phyloP scores from a whole-genome alignment of 2,113 vertebrate genomes.

The Percina caprodes region DNA sequence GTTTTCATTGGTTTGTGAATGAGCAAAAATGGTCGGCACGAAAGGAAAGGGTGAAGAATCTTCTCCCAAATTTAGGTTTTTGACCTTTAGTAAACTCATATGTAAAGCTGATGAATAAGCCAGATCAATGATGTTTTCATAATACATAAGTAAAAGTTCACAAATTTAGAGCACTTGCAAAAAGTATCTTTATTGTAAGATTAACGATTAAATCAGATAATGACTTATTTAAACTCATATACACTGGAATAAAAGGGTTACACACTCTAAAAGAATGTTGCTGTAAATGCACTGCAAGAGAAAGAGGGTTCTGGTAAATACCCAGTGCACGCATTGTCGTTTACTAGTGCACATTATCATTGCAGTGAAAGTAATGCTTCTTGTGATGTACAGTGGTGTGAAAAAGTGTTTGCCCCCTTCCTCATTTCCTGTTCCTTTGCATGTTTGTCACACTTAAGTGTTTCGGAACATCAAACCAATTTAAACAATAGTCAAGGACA shows the following conservation, averaged over 20 bases:
- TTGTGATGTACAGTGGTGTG: slow-evolving; percentile 26
- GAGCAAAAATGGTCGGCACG: neutral
- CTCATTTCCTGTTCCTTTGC: too few species aligned
- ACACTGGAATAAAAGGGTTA: neutral
- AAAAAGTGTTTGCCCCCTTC: too few species aligned
- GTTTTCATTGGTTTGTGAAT: neutral
- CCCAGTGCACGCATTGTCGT: slow-evolving; percentile 3
- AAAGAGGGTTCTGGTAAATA: slow-evolving; percentile 5
- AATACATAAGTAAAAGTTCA: neutral
- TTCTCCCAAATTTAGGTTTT: neutral
- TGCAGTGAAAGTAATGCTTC: slow-evolving; percentile 34
- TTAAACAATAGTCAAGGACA: too few species aligned
- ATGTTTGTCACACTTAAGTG: too few species aligned
- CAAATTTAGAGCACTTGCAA: neutral
- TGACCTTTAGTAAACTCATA: neutral
- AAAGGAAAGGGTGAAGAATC: neutral
- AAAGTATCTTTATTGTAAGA: neutral
- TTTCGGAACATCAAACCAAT: too few species aligned
- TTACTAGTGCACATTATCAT: neutral
- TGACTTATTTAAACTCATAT: neutral
- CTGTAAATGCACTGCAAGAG: neutral
- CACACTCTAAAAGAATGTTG: neutral
- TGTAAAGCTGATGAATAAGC: neutral
- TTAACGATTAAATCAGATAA: neutral
- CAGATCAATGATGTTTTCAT: neutral